These are phyloP conservation scores for Solea solea DNA, from an alignment of 2,113 vertebrate genomes.

Conservation along the genomic window DNA sequence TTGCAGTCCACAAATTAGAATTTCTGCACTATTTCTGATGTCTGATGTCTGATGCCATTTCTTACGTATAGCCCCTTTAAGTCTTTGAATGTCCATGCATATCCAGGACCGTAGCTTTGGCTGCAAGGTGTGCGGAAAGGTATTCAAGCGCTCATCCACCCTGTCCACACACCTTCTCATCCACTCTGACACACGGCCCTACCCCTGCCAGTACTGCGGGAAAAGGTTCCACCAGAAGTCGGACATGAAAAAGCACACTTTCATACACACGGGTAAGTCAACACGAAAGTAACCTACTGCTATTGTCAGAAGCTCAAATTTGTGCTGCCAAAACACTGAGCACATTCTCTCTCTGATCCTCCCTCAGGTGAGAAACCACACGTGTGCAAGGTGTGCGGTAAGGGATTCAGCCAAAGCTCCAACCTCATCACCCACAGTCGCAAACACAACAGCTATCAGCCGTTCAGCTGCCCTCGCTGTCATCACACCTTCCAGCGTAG, in stretches of 20 bases:
- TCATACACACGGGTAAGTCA: conserved; percentile 83
- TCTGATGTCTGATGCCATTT: too few relatives aligned
- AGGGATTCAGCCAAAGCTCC: conserved; percentile 83
- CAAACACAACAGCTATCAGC: conserved; percentile 79
- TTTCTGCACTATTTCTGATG: too few relatives aligned
- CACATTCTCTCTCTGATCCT: background rate
- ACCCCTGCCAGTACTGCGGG: conserved; percentile 84
- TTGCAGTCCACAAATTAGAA: too few relatives aligned
- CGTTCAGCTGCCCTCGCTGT: conserved; percentile 77
- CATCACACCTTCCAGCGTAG: conserved; percentile 76
- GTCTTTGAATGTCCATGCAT: background rate
- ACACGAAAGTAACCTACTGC: background rate
- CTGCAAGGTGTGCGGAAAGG: conserved; percentile 81
- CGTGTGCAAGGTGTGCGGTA: conserved; percentile 83
- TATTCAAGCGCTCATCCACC: conserved; percentile 78
- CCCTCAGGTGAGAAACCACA: conserved; percentile 84
- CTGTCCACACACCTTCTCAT: conserved; percentile 82
- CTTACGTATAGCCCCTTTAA: too few relatives aligned
- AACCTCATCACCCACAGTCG: conserved; percentile 86
- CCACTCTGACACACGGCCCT: conserved; percentile 84
- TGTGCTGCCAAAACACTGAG: background rate
- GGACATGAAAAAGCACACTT: conserved; percentile 88
- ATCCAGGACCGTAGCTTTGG: conserved; percentile 79
- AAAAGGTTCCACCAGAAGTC: conserved; percentile 87
- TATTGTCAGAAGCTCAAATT: background rate